Evolutionary conservation across 2,888 invertebrate genomes (phyloP).

Genomic region (Beris chalybata): DNA sequence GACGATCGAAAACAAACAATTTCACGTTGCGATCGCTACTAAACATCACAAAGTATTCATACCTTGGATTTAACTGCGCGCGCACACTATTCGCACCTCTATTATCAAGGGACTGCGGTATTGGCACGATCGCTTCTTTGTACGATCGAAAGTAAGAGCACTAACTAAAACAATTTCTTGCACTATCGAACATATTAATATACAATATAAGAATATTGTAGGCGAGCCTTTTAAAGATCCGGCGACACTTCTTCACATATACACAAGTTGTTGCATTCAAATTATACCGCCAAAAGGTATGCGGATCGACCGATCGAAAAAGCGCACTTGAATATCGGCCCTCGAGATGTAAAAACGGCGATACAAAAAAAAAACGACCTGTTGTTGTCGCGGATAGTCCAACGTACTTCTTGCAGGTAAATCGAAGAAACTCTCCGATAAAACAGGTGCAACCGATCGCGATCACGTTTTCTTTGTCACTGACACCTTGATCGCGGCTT

Average conservation of each 20-base stretch:
- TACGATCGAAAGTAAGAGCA: too few species aligned
- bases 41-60: slow-evolving; percentile 19
- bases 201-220: too few species aligned
- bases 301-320: slow-evolving; percentile 1
- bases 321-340: slow-evolving; percentile 3
- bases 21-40: slow-evolving; percentile 5
- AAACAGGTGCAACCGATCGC: slow-evolving; percentile 54
- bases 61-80: slow-evolving; percentile 5
- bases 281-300: slow-evolving; percentile 12
- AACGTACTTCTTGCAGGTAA: neutral
- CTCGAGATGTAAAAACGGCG: neutral
- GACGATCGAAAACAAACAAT: slow-evolving; percentile 11
- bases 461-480: slow-evolving; percentile 53
- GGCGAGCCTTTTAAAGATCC: neutral
- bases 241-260: slow-evolving; percentile 1
- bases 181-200: too few species aligned
- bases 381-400: neutral
- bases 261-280: slow-evolving; percentile 4
- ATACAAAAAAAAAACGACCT: neutral
- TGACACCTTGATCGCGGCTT: slow-evolving; percentile 44
- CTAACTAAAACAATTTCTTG: too few species aligned
- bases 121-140: slow-evolving; percentile 3
- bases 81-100: slow-evolving; percentile 3
- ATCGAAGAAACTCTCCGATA: neutral
- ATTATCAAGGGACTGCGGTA: slow-evolving; percentile 1